Evolutionary conservation across 2,888 invertebrate species (phyloP).

Genomic region (Epicampocera succincta): DNA sequence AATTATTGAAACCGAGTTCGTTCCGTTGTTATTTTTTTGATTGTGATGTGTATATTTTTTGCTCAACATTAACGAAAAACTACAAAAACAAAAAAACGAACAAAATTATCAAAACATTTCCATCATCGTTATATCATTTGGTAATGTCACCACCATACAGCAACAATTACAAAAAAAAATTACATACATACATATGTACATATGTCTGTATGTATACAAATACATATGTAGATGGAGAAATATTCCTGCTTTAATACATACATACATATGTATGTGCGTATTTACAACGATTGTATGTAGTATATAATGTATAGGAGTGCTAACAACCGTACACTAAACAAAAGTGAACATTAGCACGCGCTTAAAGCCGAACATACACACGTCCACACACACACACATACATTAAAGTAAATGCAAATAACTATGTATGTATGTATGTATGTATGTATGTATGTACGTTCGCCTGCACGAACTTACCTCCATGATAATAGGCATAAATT

Average conservation of each 20-base stretch:
- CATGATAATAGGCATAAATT: constrained; percentile 15
- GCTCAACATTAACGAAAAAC: constrained; percentile 25
- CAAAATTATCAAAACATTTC: constrained; percentile 19
- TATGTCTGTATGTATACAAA: no score
- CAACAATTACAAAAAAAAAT: constrained; percentile 5
- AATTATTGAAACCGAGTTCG: constrained; percentile 66
- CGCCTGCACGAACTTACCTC: neutral
- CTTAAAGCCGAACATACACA: constrained; percentile 52
- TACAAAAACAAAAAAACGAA: constrained; percentile 33
- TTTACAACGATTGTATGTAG: no score
- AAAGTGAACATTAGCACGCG: constrained; percentile 60
- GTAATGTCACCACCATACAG: constrained; percentile 53
- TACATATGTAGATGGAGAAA: neutral
- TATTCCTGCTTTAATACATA: constrained; percentile 1
- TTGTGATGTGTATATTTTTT: neutral
- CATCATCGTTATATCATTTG: constrained; percentile 54
- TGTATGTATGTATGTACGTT: no score
- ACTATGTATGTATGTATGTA: neutral
- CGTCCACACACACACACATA: neutral
- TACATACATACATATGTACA: neutral
- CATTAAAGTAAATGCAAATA: neutral
- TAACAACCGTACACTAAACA: constrained; percentile 1
- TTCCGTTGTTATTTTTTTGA: constrained; percentile 18
- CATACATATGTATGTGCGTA: neutral
- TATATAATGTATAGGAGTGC: neutral